A percentile compares a stretch with the other conserved stretches of the same genome.
Evolutionary conservation across 2,888 invertebrate species (phyloP).

Genomic region (Tuta absoluta): DNA sequence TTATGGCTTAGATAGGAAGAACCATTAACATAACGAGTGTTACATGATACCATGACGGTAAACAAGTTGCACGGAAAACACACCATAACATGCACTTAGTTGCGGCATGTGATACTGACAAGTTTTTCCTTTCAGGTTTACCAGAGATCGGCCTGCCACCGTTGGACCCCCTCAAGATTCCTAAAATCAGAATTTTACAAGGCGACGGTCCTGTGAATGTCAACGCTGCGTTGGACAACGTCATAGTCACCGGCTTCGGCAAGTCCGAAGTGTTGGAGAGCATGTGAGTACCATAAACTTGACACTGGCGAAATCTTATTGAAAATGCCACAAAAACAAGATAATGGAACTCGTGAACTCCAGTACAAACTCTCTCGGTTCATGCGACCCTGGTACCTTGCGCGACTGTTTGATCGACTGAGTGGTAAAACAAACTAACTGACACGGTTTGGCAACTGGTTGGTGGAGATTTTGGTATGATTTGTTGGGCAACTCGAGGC

Average conservation of each 20-base stretch:
- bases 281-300: conserved; percentile 71
- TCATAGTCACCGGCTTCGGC: conserved; percentile 84
- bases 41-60: conserved; percentile 16
- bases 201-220: conserved; percentile 86
- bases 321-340: too few species aligned
- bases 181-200: conserved; percentile 84
- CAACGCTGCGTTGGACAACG: conserved; percentile 85
- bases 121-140: conserved; percentile 60
- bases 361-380: conserved; percentile 23
- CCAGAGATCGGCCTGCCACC: conserved; percentile 82
- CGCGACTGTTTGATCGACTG: conserved; percentile 69
- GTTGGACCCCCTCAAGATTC: conserved; percentile 84
- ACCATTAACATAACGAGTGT: conserved; percentile 19
- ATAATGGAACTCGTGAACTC: not conserved
- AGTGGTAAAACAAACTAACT: conserved; percentile 40
- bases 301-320: too few species aligned
- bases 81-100: conserved; percentile 8
- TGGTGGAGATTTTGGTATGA: conserved; percentile 5
- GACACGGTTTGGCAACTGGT: conserved; percentile 10
- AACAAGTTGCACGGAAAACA: not conserved
- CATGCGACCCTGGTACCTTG: conserved; percentile 57
- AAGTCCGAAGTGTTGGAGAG: conserved; percentile 82
- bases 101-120: not conserved
- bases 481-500: conserved; percentile 2
- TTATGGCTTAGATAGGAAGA: conserved; percentile 14